These are phyloP conservation scores for Pterostichus madidus DNA, from an alignment of 2,888 invertebrate species.

Conservation along the genomic window DNA sequence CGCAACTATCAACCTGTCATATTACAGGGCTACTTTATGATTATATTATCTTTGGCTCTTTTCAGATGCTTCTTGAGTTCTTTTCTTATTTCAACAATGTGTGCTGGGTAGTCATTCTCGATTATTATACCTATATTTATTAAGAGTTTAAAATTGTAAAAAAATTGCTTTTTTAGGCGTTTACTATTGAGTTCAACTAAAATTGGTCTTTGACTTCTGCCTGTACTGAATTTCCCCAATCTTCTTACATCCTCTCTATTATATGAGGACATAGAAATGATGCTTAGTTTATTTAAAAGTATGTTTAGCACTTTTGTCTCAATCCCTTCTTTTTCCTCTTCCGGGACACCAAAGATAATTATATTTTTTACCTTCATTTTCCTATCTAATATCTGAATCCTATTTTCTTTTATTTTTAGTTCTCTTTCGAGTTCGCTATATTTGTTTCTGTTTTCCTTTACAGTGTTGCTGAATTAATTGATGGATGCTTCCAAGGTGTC, in stretches of 20 bases:
- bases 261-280: background rate
- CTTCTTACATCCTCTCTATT: background rate
- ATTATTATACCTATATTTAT: background rate
- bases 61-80: too few species aligned
- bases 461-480: background rate
- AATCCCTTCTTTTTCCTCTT: background rate
- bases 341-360: background rate
- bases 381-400: background rate
- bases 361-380: background rate
- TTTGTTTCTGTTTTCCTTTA: background rate
- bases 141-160: background rate
- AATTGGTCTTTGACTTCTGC: too few species aligned
- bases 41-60: background rate
- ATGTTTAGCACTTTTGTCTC: background rate
- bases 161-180: too few species aligned
- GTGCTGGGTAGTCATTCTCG: background rate
- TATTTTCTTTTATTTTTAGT: background rate
- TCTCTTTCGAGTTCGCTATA: background rate
- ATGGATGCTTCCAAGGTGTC: background rate
- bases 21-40: background rate
- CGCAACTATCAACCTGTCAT: background rate
- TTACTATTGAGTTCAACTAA: too few species aligned
- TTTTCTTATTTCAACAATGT: background rate
- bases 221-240: too few species aligned
- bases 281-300: background rate